Evolutionary conservation across 2,888 invertebrate genomes (phyloP).

Genomic region (Troides oblongomaculatus): DNA sequence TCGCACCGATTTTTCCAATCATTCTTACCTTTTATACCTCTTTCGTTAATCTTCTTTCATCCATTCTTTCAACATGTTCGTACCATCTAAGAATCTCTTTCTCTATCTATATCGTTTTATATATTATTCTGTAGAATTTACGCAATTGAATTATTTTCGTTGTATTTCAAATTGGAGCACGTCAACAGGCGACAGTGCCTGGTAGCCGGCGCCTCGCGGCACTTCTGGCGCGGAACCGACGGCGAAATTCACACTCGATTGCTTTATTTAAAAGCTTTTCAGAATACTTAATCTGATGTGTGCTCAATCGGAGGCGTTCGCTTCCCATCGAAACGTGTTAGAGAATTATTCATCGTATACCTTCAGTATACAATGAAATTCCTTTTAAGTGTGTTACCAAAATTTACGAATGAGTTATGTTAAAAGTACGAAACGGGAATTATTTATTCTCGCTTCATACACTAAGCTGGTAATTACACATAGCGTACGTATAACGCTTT

Average conservation of each 20-base stretch:
- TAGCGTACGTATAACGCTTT: too few relatives aligned
- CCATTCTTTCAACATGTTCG: too few relatives aligned
- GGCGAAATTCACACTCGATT: slow-evolving; percentile 15
- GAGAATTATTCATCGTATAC: slow-evolving; percentile 1
- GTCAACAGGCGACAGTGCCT: slow-evolving; percentile 9
- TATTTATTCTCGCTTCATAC: neutral
- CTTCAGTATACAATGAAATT: neutral
- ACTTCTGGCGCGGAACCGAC: neutral
- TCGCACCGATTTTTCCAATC: too few relatives aligned
- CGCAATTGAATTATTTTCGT: neutral
- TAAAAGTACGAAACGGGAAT: neutral
- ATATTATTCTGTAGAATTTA: neutral
- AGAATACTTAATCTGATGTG: slow-evolving; percentile 15
- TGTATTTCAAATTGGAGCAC: slow-evolving; percentile 2
- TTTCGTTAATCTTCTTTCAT: too few relatives aligned
- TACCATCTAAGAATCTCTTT: neutral
- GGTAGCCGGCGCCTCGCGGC: neutral
- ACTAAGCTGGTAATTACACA: too few relatives aligned
- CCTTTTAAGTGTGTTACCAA: neutral
- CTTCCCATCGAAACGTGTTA: neutral
- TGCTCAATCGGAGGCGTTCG: slow-evolving; percentile 4
- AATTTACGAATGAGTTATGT: neutral
- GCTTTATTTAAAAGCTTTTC: slow-evolving; percentile 23
- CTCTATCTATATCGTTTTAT: neutral
- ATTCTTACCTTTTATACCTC: too few relatives aligned